These are phyloP conservation scores for Sylvia borin DNA, from an alignment of 2,797 vertebrate genomes.

Conservation along the genomic window DNA sequence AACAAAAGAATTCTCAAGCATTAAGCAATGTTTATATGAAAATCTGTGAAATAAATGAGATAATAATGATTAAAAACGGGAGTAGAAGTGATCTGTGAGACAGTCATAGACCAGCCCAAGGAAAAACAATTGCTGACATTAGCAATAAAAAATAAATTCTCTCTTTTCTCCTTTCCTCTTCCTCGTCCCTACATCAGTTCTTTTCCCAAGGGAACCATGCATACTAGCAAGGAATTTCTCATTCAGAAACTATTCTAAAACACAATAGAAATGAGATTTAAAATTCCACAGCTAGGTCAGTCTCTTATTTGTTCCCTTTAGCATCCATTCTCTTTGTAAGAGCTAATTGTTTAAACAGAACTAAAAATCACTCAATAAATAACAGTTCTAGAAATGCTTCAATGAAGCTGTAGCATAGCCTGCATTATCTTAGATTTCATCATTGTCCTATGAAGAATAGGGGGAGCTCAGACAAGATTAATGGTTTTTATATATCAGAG, in stretches of 20 bases:
- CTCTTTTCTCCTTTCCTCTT: background rate
- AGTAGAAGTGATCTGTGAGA: background rate
- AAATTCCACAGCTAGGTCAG: background rate
- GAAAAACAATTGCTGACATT: background rate
- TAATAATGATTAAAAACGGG: background rate
- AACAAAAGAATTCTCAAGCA: background rate
- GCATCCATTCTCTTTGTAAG: background rate
- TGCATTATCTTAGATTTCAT: slow-evolving; percentile 26
- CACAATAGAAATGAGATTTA: background rate
- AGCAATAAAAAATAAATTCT: background rate
- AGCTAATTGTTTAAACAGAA: background rate
- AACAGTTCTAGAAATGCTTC: background rate
- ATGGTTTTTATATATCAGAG: background rate
- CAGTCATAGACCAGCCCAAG: background rate
- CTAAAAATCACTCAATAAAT: background rate
- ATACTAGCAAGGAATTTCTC: background rate
- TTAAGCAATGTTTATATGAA: background rate
- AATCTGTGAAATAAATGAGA: background rate
- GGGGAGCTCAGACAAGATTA: background rate
- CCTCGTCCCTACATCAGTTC: background rate
- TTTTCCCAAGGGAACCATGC: background rate
- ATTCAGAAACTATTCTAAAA: background rate
- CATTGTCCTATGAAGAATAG: background rate
- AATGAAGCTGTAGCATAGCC: background rate
- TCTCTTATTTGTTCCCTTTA: background rate